Conservation (phyloP, 2,113 vertebrate species). For the human region DNA sequence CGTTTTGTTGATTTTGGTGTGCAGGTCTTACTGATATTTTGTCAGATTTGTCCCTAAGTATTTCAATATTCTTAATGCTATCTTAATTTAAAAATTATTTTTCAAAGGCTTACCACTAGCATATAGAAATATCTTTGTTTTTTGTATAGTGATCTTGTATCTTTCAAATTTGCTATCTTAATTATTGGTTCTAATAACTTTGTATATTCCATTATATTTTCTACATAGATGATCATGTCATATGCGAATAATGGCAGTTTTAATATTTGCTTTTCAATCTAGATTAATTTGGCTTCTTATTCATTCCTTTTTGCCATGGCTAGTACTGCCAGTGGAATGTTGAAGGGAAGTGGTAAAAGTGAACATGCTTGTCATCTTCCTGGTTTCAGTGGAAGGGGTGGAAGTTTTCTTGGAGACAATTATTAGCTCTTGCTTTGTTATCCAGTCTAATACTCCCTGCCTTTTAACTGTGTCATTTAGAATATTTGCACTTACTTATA, state of each 20-base stretch:
- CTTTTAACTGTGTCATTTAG: not conserved
- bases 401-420: no score
- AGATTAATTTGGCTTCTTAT: not conserved
- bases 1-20: not conserved
- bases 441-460: not conserved
- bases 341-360: not conserved
- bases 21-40: not conserved
- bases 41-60: not conserved
- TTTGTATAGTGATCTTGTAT: not conserved
- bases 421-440: not conserved
- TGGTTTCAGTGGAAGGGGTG: not conserved
- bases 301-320: not conserved
- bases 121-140: not conserved
- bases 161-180: not conserved
- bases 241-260: not conserved
- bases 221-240: no score
- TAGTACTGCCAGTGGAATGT: not conserved
- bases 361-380: not conserved
- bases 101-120: not conserved
- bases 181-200: not conserved
- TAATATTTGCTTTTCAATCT: not conserved
- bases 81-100: not conserved
- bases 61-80: not conserved
- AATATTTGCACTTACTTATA: not conserved
- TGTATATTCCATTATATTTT: not conserved